Evolutionary conservation across 2,888 invertebrate genomes (phyloP), one percentile per base, ranked within the genome.

Genomic region (Mechanitis messenoides): DNA sequence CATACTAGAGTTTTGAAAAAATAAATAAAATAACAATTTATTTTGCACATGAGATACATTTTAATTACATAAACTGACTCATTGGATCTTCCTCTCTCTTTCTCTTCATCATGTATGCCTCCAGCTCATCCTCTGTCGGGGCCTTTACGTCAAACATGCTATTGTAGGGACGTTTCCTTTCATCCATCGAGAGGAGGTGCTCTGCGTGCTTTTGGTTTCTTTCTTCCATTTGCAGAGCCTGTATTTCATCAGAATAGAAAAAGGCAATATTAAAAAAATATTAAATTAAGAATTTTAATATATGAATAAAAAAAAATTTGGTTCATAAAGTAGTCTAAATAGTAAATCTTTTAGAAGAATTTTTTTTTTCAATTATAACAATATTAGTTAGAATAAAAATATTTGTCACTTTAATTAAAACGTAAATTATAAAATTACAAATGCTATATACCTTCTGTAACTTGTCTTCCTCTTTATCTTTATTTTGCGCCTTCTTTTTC

Each of bases 151-250:
- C 94, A 66, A 92, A 93, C 94, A 96, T 96, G 75, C 97, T 97
- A 83, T 99, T 98, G 83, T 98, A 99, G 0, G 96, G 94, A 3
- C 98, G 92, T 74, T 98, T 97, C 20, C 98, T 91, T 75, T 99
- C 99, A 79, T 98, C 97, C 69, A 95, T 81, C 2, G 92, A 91
- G 62, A 95, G 79, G 1, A 95, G 77, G 68, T 91, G 86, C 0
- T 94, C 92, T 0, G 94, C 94, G 56, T 92, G 91, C 67, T 85
- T 91, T 68, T 92, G 91, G 57, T 89, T 85, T 55, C 90, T 82
- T 56, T 93, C 93, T 81, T 95, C 94, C 72, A 91, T 92, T 69
- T 91, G 89, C 57, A 95, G 76, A 3, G 95, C 95, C 88, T 91
- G 75, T 12, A 63, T 28, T 20, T 20, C 20, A 20, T 20, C 20